Base-by-base conservation (phyloP, 2,113 vertebrate genomes). In the Ptychochromis oligacanthus region DNA sequence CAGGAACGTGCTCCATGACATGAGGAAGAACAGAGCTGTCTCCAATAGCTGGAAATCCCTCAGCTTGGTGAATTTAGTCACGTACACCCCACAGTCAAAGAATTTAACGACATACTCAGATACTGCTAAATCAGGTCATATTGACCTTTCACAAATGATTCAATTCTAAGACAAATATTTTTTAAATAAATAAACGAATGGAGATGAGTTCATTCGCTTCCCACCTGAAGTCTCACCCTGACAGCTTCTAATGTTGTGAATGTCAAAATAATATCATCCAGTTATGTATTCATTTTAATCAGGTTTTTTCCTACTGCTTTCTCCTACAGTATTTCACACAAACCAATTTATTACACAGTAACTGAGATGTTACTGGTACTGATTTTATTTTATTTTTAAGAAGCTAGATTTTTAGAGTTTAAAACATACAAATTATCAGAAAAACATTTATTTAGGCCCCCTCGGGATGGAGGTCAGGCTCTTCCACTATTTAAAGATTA, bases 1-100 rank as follows among this genome's bases (percentile, higher is more conserved):
- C 26, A 99, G 96, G 84, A 99, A 99, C 0, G 98, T 99, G 93
- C 98, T 99, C 98, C 98, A 99, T 28, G 98, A 99, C 98, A 99
- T 99, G 92, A 99, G 86, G 95, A 99, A 99, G 91, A 99, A 99
- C 70, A 99, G 91, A 4, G 98, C 98, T 0, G 98, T 99, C 95
- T 99, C 98, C 94, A 99, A 87, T 87, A 99, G 92, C 0, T 95
- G 97, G 93, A 99, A 99, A 88, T 99, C 98, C 18, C 97, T 96
- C 81, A 99, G 95, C 79, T 99, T 99, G 56, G 98, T 99, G 92
- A 99, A 99, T 85, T 99, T 99, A 26, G 98, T 99, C 90, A 99
- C 98, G 97, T 99, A 89, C 57, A 54, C 67, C 77, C 7, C 58
- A 18, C 18, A 72, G 92, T 93, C 77, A 93, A 90, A 7, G 87